Evolutionary conservation across 1,140 invertebrate genomes (phyloP).

Genomic region (Camponotus vicinus): DNA sequence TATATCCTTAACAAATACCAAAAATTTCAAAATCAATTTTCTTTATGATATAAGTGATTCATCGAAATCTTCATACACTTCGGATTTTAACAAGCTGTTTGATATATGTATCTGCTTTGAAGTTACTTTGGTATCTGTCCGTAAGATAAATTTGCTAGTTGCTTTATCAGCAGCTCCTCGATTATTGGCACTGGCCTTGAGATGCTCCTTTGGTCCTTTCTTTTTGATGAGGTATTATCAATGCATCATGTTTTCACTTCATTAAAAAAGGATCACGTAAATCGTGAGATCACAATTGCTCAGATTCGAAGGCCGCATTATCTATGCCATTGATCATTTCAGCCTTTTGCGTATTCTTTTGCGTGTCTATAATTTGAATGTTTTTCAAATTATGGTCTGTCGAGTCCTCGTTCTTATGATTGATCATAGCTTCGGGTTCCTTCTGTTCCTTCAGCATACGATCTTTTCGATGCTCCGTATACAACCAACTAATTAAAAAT

Average conservation of each 20-base stretch:
- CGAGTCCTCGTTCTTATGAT: conserved; percentile 44
- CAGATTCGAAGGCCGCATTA: conserved; percentile 79
- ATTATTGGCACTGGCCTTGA: background rate
- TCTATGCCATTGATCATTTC: conserved; percentile 75
- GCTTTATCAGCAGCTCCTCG: background rate
- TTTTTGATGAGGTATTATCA: conserved; percentile 52
- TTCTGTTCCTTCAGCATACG: conserved; percentile 71
- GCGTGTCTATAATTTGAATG: conserved; percentile 44
- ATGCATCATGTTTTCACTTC: conserved; percentile 18
- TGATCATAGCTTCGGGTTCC: conserved; percentile 67
- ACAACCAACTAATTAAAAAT: conserved; percentile 86
- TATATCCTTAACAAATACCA: background rate
- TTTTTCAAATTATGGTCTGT: conserved; percentile 56
- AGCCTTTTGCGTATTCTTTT: conserved; percentile 62
- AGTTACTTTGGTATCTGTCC: conserved; percentile 6
- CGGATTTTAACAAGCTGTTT: conserved; percentile 8
- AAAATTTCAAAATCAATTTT: background rate
- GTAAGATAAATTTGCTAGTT: background rate
- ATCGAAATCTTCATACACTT: background rate
- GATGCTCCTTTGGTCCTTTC: conserved; percentile 1
- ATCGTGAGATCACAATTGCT: conserved; percentile 72
- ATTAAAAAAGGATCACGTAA: conserved; percentile 52
- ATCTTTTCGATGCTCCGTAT: conserved; percentile 86
- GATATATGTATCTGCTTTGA: background rate
- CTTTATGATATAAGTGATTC: background rate